phyloP scores from a whole-genome alignment of 1,140 invertebrate species.

The Triops cancriformis region DNA sequence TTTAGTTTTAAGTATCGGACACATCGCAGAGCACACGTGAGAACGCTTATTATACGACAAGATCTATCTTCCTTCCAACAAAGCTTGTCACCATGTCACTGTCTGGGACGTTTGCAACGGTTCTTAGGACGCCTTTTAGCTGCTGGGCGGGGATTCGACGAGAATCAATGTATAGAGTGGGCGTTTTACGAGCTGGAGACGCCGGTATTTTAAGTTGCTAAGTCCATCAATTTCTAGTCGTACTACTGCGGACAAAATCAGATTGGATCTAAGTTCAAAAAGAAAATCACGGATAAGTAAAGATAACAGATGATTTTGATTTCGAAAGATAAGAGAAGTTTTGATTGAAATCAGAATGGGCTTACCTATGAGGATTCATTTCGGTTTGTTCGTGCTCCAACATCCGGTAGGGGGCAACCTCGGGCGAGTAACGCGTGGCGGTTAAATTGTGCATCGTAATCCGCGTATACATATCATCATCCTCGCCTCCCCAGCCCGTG shows the following conservation, averaged over 20 bases:
- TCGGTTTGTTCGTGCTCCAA: slow-evolving; percentile 76
- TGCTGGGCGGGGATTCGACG: slow-evolving; percentile 42
- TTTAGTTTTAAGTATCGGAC: too few relatives aligned
- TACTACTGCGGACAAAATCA: slow-evolving; percentile 74
- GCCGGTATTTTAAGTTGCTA: slow-evolving; percentile 71
- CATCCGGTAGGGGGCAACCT: slow-evolving; percentile 83
- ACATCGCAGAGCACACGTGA: too few relatives aligned
- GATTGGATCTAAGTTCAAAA: too few relatives aligned
- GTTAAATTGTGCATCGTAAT: slow-evolving; percentile 66
- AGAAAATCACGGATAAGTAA: too few relatives aligned
- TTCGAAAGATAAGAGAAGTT: slow-evolving; percentile 27
- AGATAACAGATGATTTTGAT: too few relatives aligned
- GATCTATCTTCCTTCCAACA: too few relatives aligned
- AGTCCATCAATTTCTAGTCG: slow-evolving; percentile 76
- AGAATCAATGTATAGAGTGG: slow-evolving; percentile 66
- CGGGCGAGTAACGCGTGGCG: slow-evolving; percentile 74
- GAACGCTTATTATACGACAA: too few relatives aligned
- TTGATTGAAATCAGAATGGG: slow-evolving; percentile 8
- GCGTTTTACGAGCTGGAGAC: slow-evolving; percentile 55
- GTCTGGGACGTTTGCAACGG: too few relatives aligned
- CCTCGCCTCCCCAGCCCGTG: slow-evolving; percentile 90
- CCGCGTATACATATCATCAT: slow-evolving; percentile 83
- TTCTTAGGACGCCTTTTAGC: too few relatives aligned
- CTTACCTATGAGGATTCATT: slow-evolving; percentile 75
- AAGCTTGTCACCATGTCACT: too few relatives aligned